A percentile compares a stretch with the other conserved stretches of the same genome.
These are phyloP conservation scores for Callimico goeldii DNA, from an alignment of 2,797 vertebrate genomes.

Conservation along the genomic window DNA sequence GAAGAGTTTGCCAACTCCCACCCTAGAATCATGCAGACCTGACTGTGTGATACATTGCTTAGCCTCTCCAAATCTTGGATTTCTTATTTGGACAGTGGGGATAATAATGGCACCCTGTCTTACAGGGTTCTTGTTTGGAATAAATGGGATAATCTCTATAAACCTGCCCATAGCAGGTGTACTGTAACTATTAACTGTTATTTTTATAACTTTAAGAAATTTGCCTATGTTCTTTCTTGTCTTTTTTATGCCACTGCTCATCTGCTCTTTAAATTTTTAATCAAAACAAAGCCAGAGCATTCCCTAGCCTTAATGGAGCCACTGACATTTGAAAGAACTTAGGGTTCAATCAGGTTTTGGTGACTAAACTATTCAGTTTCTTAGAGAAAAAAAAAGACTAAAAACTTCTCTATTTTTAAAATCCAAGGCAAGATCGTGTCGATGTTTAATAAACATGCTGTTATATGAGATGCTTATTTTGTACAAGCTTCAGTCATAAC, in stretches of 20 bases:
- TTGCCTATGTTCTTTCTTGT: not conserved
- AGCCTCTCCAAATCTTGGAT: not conserved
- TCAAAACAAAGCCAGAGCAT: slow-evolving; percentile 26
- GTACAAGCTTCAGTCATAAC: not conserved
- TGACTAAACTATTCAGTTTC: slow-evolving; percentile 1
- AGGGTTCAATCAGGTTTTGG: not conserved
- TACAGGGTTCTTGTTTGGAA: not conserved
- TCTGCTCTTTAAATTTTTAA: not conserved
- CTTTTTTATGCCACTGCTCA: not conserved
- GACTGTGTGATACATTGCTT: not conserved
- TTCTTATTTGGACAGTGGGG: not conserved
- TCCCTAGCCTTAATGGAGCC: not conserved
- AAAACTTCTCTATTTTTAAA: slow-evolving; percentile 18
- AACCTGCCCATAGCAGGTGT: not conserved
- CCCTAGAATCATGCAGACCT: not conserved
- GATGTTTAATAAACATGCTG: not conserved
- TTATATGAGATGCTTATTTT: slow-evolving; percentile 42
- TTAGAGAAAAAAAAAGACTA: not conserved
- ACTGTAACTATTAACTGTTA: not conserved
- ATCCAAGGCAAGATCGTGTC: not conserved
- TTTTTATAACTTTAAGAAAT: slow-evolving; percentile 25
- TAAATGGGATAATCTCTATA: not conserved
- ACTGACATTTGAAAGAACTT: slow-evolving; percentile 37
- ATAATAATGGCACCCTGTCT: not conserved
- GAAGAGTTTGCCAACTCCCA: not conserved